Base-by-base conservation (phyloP, 1,140 invertebrate species). In the Aphaenogaster ashmeadi region DNA sequence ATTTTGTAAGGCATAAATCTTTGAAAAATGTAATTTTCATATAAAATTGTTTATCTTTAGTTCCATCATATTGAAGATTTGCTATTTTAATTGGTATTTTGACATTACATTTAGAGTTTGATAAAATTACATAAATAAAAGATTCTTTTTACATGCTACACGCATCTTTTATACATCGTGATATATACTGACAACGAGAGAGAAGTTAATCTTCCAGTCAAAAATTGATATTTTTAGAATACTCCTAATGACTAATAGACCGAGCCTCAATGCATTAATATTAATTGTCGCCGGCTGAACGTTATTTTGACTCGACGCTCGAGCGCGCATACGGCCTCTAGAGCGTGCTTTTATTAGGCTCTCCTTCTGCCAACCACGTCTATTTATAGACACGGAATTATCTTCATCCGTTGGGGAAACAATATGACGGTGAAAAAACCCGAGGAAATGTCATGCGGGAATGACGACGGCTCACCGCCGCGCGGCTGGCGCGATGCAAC, bases 361-460 rank as follows among this genome's bases (percentile, higher is more conserved):
- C 86, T 89, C 86, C 75, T 90, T 89, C 86, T 71, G 79, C 58
- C 81, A 56, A 74, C 58, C 81, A 62, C 64, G 15, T 77, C 89
- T 91, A 91, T 91, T 90, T 91, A 91, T 90, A 91, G 89, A 86
- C 80, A 13, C 88, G 86, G 89, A 90, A 90, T 90, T 90, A 90
- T 90, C 88, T 88, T 88, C 88, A 90, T 90, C 88, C 89, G 88
- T 87, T 89, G 88, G 88, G 80, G 80, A 90, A 69, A 90, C 89
- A 90, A 90, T 90, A 77, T 69, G 41, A 47, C 62, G 60, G 62
- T 71, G 62, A 90, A 80, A 90, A 88, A 80, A 50, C 13, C 33
- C 27, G 52, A 41, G 27, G 6, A 36, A 77, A 75, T 80, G 66
- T 71, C 66, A 90, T 77, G 74, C 64, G 33, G 47, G 78, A 90